Base-by-base conservation (phyloP, 23 tunicate genomes). In the Halocynthia roretzi region DNA sequence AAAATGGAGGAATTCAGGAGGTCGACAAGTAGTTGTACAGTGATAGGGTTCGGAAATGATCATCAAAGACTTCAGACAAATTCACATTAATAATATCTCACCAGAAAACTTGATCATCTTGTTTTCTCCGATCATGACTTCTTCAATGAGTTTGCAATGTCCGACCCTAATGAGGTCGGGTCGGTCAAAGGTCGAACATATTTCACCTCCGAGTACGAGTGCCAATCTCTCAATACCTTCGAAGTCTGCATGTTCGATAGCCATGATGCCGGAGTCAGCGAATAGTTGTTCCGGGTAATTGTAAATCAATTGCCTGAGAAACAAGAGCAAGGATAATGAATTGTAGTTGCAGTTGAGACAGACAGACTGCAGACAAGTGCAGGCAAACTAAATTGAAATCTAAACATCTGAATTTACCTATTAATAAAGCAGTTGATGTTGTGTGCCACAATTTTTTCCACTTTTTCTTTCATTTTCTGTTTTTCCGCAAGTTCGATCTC, bases 251-350 rank as follows among this genome's bases (percentile, higher is more conserved):
- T 96, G 99, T 63, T 96, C 99, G 20, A 96, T 96, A 76, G 96
- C 99, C 99, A 96, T 96, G 52, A 96, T 89, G 5, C 88, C 88
- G 50, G 90, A 82, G 80, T 96, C 99, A 53, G 99, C 99, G 57
- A 96, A 96, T 54, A 96, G 76, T 67, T 96, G 99, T 75, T 96
- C 99, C 50, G 99, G 99, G 83, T 96, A 96, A 67, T 96, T 96
- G 89, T 96, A 96, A 86, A 96, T 96, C 54, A 96, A 83, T 76
- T 96, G 99, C 61, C 97, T 87, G 83, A 5, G 40, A 70, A 75
- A 74, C 52, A 1, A 14, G 8, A 52, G 8, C 44, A 51, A 67
- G 23, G 8, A 15, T 7, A 62, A 77, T 31, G 56, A 62, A 62
- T 40, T 62, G 12, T 40, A 50, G 22, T 17, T 15, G 44, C 4